Base-by-base conservation (phyloP, 2,888 invertebrate genomes). In the Pinctada fucata region DNA sequence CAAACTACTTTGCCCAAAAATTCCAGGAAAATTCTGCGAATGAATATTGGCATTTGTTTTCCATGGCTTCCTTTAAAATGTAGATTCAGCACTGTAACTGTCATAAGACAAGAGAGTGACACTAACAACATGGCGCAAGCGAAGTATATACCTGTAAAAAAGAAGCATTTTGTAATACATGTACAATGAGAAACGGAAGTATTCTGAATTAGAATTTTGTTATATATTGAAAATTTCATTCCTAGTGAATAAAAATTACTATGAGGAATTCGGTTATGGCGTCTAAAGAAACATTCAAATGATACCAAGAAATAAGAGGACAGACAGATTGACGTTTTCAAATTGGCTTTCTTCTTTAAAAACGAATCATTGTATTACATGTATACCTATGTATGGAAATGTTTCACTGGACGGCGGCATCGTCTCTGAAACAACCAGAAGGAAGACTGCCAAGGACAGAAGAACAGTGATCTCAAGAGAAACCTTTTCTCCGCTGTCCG, bases 361-460 rank as follows among this genome's bases (percentile, higher is more conserved):
- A 31, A 31, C 31, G 31, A 31, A 31, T 31, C 31, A 31, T 31
- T 31, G 31, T 31, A 31, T 31, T 31, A 31, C 8, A 13, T 58
- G 58, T 13, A 13, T 82, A 90, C 91, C 91, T 48, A 91, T 89
- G 68, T 86, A 89, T 4, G 91, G 91, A 16, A 90, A 87, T 4
- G 86, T 88, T 70, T 91, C 91, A 4, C 90, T 91, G 1, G 89
- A 88, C 0, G 91, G 88, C 3, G 91, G 91, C 79, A 91, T 84
- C 3, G 88, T 87, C 76, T 91, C 91, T 3, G 90, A 89, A 8
- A 91, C 90, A 2, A 91, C 87, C 51, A 91, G 81, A 67, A 89
- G 84, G 79, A 90, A 91, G 16, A 91, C 91, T 13, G 91, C 90
- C 79, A 91, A 85, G 0, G 91, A 90, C 67, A 91, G 84, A 31